Conservation (phyloP, 2,888 invertebrate genomes). For the Drosophila diplacantha region DNA sequence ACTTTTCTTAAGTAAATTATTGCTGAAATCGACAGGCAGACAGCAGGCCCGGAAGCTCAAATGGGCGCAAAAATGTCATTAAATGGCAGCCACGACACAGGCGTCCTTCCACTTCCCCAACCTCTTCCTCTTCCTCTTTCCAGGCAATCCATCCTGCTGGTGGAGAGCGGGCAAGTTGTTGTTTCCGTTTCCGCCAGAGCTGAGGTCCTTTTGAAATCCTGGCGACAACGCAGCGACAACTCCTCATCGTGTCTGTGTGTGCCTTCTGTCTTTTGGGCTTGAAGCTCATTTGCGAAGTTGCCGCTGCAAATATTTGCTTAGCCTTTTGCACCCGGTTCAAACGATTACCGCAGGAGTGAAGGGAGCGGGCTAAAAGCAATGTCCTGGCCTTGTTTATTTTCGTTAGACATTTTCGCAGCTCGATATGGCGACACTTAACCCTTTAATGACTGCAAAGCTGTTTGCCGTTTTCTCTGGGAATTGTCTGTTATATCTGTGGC, state of each 20-base stretch:
- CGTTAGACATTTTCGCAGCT: constrained; percentile 42
- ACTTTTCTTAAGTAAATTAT: constrained; percentile 70
- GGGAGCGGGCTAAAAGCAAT: constrained; percentile 6
- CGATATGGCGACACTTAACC: constrained; percentile 33
- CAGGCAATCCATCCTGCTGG: constrained; percentile 5
- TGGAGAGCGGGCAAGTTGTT: constrained; percentile 62
- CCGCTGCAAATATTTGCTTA: constrained; percentile 67
- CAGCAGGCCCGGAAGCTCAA: constrained; percentile 57
- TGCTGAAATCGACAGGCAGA: constrained; percentile 57
- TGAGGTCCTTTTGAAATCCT: constrained; percentile 62
- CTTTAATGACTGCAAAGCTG: constrained; percentile 38
- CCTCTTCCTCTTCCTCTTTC: neutral
- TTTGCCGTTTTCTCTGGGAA: constrained; percentile 6
- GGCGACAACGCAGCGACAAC: constrained; percentile 35
- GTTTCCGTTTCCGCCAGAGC: constrained; percentile 67
- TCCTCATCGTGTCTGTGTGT: constrained; percentile 32
- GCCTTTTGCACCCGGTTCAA: constrained; percentile 55
- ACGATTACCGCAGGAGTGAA: constrained; percentile 39
- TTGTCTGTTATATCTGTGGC: constrained; percentile 4
- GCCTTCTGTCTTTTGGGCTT: constrained; percentile 37
- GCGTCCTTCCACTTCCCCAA: constrained; percentile 11
- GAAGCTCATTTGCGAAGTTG: constrained; percentile 59
- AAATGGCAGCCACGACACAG: constrained; percentile 51
- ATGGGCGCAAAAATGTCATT: constrained; percentile 72
- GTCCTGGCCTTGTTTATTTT: constrained; percentile 51